A percentile compares a stretch with the other conserved stretches of the same genome.
Evolutionary conservation across 2,888 invertebrate species (phyloP).

Genomic region (Troides oblongomaculatus): DNA sequence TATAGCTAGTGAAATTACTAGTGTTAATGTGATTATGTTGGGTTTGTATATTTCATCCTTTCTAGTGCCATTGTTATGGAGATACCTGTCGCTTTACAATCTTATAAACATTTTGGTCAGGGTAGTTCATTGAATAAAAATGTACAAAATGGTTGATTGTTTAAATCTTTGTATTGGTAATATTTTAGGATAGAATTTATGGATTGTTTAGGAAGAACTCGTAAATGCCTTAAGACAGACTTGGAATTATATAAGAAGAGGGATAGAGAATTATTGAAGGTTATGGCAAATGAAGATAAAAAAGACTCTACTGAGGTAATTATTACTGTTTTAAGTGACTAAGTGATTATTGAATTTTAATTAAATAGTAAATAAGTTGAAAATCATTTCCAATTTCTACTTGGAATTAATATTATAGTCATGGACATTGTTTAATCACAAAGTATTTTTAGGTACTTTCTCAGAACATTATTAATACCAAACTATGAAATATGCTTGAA

Average conservation of each 20-base stretch:
- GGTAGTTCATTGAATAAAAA: too few relatives aligned
- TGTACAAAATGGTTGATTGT: too few relatives aligned
- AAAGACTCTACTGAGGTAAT: constrained; percentile 38
- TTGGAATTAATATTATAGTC: background rate
- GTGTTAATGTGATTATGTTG: too few relatives aligned
- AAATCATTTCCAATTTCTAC: background rate
- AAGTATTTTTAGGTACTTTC: background rate
- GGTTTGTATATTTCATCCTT: too few relatives aligned
- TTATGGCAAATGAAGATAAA: constrained; percentile 66
- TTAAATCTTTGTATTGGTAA: constrained; percentile 4
- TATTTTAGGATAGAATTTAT: constrained; percentile 89
- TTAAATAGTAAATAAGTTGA: too few relatives aligned
- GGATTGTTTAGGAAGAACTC: constrained; percentile 92
- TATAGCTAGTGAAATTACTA: too few relatives aligned
- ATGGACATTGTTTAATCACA: background rate
- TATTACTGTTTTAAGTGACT: background rate
- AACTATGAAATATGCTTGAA: too few relatives aligned
- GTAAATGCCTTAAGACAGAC: constrained; percentile 90
- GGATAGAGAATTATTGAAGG: constrained; percentile 59
- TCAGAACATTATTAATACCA: background rate
- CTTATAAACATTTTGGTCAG: too few relatives aligned
- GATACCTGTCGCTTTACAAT: too few relatives aligned
- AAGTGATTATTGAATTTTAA: too few relatives aligned
- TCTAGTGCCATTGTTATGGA: too few relatives aligned
- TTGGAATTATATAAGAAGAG: constrained; percentile 70